Percentiles rank a stretch among this genome's conserved stretches.
Conservation (phyloP, 1,140 invertebrate species). For the Drosophila bifasciata region DNA sequence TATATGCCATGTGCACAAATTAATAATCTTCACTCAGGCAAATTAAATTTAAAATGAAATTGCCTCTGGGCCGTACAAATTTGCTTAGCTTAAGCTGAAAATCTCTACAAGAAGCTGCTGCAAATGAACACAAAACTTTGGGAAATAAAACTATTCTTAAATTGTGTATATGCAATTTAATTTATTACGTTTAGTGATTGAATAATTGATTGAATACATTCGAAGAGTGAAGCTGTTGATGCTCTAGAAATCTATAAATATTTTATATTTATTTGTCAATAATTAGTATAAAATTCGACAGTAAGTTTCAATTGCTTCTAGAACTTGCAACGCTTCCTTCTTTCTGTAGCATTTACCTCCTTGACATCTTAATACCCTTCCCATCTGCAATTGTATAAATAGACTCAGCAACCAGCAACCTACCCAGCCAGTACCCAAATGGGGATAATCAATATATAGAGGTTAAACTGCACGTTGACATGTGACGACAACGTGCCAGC, state of each 20-base stretch:
- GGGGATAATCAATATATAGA: conserved; percentile 71
- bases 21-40: conserved; percentile 70
- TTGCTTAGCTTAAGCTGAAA: neutral
- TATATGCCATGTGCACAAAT: conserved; percentile 67
- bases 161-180: neutral
- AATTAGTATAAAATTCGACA: too few relatives aligned
- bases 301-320: too few relatives aligned
- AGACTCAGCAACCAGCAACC: neutral
- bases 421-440: conserved; percentile 27
- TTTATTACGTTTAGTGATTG: neutral
- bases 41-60: conserved; percentile 63
- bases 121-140: neutral
- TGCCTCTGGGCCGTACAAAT: conserved; percentile 3
- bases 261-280: too few relatives aligned
- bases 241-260: too few relatives aligned
- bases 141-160: conserved; percentile 4
- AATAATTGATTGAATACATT: too few relatives aligned
- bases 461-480: conserved; percentile 67
- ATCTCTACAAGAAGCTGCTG: neutral
- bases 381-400: too few relatives aligned
- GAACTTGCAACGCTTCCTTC: too few relatives aligned
- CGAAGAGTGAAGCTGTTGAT: conserved; percentile 2
- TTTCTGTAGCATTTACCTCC: too few relatives aligned
- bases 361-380: too few relatives aligned
- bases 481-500: conserved; percentile 65